Evolutionary conservation across 2,113 vertebrate species (phyloP).

Genomic region (Motacilla tschutschensis): DNA sequence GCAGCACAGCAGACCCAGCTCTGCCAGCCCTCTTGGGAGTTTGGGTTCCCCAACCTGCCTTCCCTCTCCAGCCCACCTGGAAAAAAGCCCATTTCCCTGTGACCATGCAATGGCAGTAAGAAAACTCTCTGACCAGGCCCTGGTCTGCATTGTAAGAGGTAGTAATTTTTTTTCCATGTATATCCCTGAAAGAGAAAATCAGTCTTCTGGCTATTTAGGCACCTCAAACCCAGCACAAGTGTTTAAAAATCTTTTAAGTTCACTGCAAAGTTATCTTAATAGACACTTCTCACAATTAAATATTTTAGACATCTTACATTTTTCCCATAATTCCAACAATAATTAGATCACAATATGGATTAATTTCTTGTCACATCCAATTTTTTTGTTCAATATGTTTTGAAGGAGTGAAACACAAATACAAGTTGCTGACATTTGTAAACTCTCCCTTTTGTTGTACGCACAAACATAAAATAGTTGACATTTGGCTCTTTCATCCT

Average conservation of each 20-base stretch:
- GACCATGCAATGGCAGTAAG: neutral
- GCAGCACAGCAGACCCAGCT: neutral
- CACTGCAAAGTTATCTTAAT: constrained; percentile 44
- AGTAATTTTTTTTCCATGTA: neutral
- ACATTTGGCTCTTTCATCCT: neutral
- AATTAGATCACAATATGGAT: constrained; percentile 72
- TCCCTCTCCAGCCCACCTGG: neutral
- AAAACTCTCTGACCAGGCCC: accelerated
- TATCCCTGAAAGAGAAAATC: neutral
- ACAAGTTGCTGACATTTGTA: constrained; percentile 29
- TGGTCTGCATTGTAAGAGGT: neutral
- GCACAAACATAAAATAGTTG: neutral
- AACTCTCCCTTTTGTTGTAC: neutral
- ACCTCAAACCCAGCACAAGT: neutral
- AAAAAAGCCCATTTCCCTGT: neutral
- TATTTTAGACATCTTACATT: constrained; percentile 69
- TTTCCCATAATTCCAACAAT: constrained; percentile 68
- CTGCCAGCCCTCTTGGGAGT: accelerated
- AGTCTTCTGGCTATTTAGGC: neutral
- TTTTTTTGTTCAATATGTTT: constrained; percentile 64
- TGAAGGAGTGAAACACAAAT: constrained; percentile 27
- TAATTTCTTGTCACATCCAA: constrained; percentile 77
- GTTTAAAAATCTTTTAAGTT: constrained; percentile 37
- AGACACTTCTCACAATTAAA: constrained; percentile 69
- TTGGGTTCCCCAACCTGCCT: accelerated